phyloP scores from a whole-genome alignment of 2,888 invertebrate species.

The Melinopterus prodromus region DNA sequence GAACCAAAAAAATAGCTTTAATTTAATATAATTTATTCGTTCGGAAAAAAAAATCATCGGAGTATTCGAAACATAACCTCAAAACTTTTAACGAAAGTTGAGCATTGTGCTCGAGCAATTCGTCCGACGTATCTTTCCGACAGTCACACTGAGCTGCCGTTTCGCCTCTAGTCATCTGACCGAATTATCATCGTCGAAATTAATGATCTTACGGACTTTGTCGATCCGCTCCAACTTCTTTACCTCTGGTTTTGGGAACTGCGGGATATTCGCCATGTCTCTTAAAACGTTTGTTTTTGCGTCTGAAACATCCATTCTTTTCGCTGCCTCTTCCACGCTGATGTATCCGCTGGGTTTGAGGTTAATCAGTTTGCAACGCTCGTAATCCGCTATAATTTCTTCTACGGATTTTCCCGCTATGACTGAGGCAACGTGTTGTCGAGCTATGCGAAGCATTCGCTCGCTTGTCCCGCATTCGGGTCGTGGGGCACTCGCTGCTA shows the following conservation, averaged over 20 bases:
- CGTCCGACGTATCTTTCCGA: not conserved
- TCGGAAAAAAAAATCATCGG: not conserved
- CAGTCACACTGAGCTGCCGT: not conserved
- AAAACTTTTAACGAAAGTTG: not conserved
- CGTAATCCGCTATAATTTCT: constrained; percentile 64
- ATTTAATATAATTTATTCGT: not conserved
- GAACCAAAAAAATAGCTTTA: not conserved
- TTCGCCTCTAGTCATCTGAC: constrained; percentile 10
- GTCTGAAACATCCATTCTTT: constrained; percentile 44
- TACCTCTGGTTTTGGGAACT: not conserved
- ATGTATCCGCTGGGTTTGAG: constrained; percentile 65
- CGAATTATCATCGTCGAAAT: constrained; percentile 33
- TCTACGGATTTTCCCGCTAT: constrained; percentile 72
- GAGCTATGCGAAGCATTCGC: constrained; percentile 75
- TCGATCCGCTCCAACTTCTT: constrained; percentile 35
- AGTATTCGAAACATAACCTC: not conserved
- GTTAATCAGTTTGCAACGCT: constrained; percentile 54
- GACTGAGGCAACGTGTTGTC: constrained; percentile 70
- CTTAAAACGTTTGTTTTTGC: constrained; percentile 27
- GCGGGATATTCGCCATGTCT: constrained; percentile 23
- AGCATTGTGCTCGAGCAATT: constrained; percentile 9
- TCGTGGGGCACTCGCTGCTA: constrained; percentile 58
- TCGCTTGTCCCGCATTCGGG: constrained; percentile 74
- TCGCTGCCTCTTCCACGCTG: constrained; percentile 57
- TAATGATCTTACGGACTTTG: constrained; percentile 41